Percentiles rank a stretch among this genome's conserved stretches.
phyloP scores from a whole-genome alignment of 1,140 invertebrate species.

The Phortica variegata region DNA sequence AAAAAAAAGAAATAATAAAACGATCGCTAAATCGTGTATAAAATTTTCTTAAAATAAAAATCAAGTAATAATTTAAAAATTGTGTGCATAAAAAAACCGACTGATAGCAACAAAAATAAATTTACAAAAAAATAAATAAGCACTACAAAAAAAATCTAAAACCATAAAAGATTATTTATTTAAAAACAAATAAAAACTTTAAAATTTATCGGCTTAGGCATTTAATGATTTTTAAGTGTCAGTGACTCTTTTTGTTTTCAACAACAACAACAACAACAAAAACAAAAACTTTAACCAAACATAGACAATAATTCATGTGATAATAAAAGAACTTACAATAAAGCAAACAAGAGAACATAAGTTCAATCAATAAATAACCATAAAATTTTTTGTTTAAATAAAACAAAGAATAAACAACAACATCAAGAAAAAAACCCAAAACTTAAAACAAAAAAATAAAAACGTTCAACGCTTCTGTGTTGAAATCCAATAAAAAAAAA shows the following conservation, averaged over 20 bases:
- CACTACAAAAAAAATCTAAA: neutral
- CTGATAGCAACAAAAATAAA: neutral
- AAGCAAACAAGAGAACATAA: constrained; percentile 11
- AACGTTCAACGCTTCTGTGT: no score
- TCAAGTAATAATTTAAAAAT: neutral
- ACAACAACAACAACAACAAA: constrained; percentile 24
- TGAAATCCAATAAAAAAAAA: constrained; percentile 35
- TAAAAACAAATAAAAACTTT: constrained; percentile 10
- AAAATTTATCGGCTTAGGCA: no score
- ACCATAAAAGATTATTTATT: constrained; percentile 1
- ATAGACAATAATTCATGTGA: constrained; percentile 27
- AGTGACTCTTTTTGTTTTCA: constrained; percentile 38
- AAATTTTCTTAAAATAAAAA: no score
- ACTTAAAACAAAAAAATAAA: constrained; percentile 5
- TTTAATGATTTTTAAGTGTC: constrained; percentile 47
- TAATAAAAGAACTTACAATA: constrained; percentile 56
- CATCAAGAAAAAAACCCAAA: constrained; percentile 1
- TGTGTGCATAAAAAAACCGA: neutral
- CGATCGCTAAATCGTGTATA: no score
- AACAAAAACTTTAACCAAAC: constrained; percentile 9
- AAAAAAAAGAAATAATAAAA: no score
- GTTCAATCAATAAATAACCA: constrained; percentile 28
- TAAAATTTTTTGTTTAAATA: constrained; percentile 31
- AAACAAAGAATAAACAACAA: constrained; percentile 38
- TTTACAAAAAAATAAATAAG: neutral